phyloP scores from a whole-genome alignment of 2,888 invertebrate genomes.

The Rugalucina vietnamica region DNA sequence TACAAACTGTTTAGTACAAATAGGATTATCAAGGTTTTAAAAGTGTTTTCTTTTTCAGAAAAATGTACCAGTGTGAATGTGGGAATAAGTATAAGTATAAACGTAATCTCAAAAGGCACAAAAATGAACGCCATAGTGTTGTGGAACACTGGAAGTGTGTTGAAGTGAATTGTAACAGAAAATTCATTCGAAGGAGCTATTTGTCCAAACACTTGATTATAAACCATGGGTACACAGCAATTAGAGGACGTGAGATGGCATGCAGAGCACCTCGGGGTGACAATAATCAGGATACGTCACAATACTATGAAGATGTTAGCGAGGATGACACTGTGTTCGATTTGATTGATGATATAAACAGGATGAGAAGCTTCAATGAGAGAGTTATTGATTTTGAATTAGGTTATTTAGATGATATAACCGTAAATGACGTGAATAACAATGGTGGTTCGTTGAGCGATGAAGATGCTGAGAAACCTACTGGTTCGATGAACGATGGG shows the following conservation, averaged over 20 bases:
- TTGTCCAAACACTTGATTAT: neutral
- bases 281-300: neutral
- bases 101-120: neutral
- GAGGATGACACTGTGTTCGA: neutral
- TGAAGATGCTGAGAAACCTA: no score
- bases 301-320: neutral
- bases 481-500: no score
- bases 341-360: neutral
- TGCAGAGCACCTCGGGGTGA: neutral
- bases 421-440: no score
- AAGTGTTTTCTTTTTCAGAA: no score
- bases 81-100: neutral
- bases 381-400: neutral
- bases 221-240: neutral
- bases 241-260: neutral
- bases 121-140: neutral
- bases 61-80: neutral
- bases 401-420: no score
- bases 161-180: neutral
- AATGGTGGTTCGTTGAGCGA: no score
- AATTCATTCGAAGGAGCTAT: neutral
- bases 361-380: neutral
- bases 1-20: no score
- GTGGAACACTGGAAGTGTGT: neutral
- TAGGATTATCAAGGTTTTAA: no score